phyloP scores from a whole-genome alignment of 2,113 vertebrate species.

The Cryptomyrus ogoouensis region DNA sequence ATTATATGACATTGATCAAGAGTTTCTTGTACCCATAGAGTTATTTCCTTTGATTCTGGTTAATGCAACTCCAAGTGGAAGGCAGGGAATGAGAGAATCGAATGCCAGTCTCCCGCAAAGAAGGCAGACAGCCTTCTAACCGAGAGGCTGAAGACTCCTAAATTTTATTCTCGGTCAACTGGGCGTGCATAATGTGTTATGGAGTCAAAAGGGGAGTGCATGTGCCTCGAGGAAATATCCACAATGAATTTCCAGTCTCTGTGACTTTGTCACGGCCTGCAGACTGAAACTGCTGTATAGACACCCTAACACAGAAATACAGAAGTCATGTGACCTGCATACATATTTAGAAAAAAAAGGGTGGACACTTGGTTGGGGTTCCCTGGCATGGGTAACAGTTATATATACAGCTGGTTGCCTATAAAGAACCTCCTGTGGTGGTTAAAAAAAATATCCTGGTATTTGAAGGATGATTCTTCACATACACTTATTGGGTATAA shows the following conservation, averaged over 20 bases:
- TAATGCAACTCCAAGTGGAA: not conserved
- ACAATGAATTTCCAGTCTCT: not conserved
- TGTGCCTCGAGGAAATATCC: not conserved
- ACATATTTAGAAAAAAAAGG: not conserved
- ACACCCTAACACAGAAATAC: not conserved
- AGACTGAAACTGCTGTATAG: not conserved
- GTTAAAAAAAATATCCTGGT: not conserved
- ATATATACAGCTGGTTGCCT: not conserved
- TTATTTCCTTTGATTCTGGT: not conserved
- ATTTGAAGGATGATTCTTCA: not conserved
- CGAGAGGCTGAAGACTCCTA: not conserved
- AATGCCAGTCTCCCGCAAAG: not conserved
- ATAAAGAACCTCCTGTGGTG: not conserved
- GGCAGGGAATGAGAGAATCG: not conserved
- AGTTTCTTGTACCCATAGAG: not conserved
- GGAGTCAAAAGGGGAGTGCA: not conserved
- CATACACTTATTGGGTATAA: not conserved
- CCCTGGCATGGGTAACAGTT: not conserved
- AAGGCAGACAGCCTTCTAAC: not conserved
- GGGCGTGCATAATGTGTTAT: not conserved
- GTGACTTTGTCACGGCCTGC: not conserved
- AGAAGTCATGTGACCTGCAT: not conserved
- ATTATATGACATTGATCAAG: not conserved
- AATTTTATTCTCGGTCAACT: not conserved
- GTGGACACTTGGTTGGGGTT: not conserved